These are phyloP conservation scores for Natrix natrix DNA, from an alignment of 2,797 vertebrate genomes.

Conservation along the genomic window DNA sequence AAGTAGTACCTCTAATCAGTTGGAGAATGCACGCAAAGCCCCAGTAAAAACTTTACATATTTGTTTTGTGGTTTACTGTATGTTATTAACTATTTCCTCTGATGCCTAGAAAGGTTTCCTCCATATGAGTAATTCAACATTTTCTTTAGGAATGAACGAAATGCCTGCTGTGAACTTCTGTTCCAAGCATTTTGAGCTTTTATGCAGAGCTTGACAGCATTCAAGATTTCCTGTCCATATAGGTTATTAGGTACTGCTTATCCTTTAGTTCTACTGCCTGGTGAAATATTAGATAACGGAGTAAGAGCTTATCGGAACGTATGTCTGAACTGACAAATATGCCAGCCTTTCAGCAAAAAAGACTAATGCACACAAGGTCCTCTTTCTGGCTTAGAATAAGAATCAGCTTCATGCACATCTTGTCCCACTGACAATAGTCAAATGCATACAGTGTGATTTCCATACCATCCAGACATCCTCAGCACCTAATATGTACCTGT, in stretches of 20 bases:
- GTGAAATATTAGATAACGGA: constrained; percentile 71
- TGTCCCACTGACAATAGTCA: constrained; percentile 65
- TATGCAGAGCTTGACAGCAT: constrained; percentile 56
- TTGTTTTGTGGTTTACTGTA: constrained; percentile 46
- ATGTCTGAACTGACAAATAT: constrained; percentile 70
- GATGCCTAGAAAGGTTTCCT: constrained; percentile 56
- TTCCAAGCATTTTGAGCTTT: constrained; percentile 63
- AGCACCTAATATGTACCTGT: constrained; percentile 72
- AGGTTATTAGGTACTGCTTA: constrained; percentile 69
- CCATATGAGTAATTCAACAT: constrained; percentile 52
- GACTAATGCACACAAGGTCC: constrained; percentile 64
- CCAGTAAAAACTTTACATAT: constrained; percentile 28
- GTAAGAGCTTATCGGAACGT: constrained; percentile 66
- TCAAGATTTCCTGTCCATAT: constrained; percentile 65
- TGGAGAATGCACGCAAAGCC: constrained; percentile 32
- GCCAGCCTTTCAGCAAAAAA: constrained; percentile 67
- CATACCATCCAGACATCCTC: constrained; percentile 72
- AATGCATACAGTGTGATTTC: constrained; percentile 65
- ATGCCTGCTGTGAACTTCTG: constrained; percentile 61
- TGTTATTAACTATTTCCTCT: constrained; percentile 48
- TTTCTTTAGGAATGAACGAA: constrained; percentile 60
- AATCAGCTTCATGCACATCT: constrained; percentile 66
- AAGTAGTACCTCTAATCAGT: constrained; percentile 27
- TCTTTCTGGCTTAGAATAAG: constrained; percentile 69
- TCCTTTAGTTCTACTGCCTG: constrained; percentile 70